Evolutionary conservation across 2,113 vertebrate species (phyloP), one percentile per base, ranked within the genome.

Genomic region (Microcebus jonahi): DNA sequence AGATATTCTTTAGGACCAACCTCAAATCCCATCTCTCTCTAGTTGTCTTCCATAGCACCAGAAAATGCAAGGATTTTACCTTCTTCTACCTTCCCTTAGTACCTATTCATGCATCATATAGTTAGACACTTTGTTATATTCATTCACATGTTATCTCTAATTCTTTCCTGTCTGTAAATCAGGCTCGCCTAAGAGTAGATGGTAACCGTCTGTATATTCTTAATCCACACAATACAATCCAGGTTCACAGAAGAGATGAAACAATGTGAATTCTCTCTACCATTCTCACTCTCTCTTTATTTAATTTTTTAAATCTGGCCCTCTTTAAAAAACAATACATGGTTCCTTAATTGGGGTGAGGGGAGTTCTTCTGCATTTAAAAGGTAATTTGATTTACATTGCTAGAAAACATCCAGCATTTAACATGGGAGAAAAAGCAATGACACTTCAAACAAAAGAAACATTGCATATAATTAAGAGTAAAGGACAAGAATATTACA

Each of bases 361-460:
- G 75, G 36, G 65, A 34, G 31, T 67, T 90, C 29, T 48, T 93
- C 65, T 76, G 36, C 25, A 80, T 79, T 91, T 73, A 80, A 91
- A 96, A 94, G 68, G 55, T 67, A 94, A 92, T 80, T 94, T 88
- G 84, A 84, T 88, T 92, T 95, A n/a, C 13, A 55, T 59, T 85
- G 71, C 88, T 90, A 81, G 65, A 91, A 88, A 70, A 53, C 70
- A 96, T 70, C 91, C 87, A 79, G 86, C 79, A 91, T 82, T 96
- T 80, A 88, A 70, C 20, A 21, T 36, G 85, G 50, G 75, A 5
- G 11, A 10, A 23, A 61, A 90, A 87, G 36, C 93, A 89, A 76
- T 36, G 59, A 88, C n/a, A 70, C 68, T 83, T 95, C 96, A 94
- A 97, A 95, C 86, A 97, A 94, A 96, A 95, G 83, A 92, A 93